Conservation (phyloP, 2,888 invertebrate genomes). For the Eubasilissa splendida region DNA sequence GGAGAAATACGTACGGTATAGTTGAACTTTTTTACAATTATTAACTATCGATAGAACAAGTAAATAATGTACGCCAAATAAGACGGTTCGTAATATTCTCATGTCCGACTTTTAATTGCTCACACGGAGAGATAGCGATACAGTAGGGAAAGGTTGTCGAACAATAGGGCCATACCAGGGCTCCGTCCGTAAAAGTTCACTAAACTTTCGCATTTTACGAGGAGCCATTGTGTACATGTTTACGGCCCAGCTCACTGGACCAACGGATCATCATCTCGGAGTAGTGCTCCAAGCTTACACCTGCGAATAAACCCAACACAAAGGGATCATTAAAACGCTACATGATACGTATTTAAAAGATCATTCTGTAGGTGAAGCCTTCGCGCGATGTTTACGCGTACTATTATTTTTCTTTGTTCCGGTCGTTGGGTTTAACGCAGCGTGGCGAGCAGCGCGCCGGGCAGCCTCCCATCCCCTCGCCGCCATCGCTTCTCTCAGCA, state of each 20-base stretch:
- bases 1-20: no score
- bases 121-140: slow-evolving; percentile 4
- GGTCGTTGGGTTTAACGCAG: slow-evolving; percentile 38
- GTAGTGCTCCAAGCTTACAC: slow-evolving; percentile 27
- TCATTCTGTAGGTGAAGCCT: slow-evolving; percentile 26
- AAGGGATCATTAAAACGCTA: slow-evolving; percentile 47
- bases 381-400: slow-evolving; percentile 32
- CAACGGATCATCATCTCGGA: slow-evolving; percentile 29
- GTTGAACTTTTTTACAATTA: no score
- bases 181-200: slow-evolving; percentile 18
- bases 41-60: no score
- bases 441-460: background rate
- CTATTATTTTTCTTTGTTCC: slow-evolving; percentile 37
- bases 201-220: slow-evolving; percentile 34
- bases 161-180: slow-evolving; percentile 30
- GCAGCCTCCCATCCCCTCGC: background rate
- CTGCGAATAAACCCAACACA: slow-evolving; percentile 45
- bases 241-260: slow-evolving; percentile 16
- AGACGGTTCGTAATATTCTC: slow-evolving; percentile 4
- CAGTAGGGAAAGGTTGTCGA: slow-evolving; percentile 20
- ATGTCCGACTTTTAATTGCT: slow-evolving; percentile 10
- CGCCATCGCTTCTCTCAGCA: background rate
- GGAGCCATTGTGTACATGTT: slow-evolving; percentile 30
- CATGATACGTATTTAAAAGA: slow-evolving; percentile 33
- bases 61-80: no score